Conservation (phyloP, 2,113 vertebrate genomes). For the Barbus barbus region DNA sequence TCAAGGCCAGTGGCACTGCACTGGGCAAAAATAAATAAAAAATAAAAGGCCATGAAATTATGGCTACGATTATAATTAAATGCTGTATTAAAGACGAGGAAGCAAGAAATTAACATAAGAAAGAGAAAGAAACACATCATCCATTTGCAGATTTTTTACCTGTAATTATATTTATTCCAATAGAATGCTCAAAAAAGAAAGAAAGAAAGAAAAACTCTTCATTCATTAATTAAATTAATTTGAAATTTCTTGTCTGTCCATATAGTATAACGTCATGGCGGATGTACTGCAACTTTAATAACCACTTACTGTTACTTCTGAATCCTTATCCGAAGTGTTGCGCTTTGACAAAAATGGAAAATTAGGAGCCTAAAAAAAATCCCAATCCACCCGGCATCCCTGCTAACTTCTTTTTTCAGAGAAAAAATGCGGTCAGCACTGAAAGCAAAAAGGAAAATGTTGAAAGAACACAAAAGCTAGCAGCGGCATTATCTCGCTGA, state of each 20-base stretch:
- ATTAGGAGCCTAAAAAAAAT: constrained; percentile 37
- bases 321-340: background rate
- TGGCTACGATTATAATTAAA: constrained; percentile 58
- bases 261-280: background rate
- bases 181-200: background rate
- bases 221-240: background rate
- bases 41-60: constrained; percentile 43
- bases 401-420: background rate
- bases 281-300: background rate
- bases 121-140: too few species aligned
- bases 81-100: constrained; percentile 32
- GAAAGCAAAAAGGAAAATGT: constrained; percentile 65
- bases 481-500: constrained; percentile 35
- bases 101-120: too few species aligned
- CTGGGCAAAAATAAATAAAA: constrained; percentile 53
- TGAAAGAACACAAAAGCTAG: constrained; percentile 66
- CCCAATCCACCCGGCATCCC: background rate
- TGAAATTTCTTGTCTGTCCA: background rate
- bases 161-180: constrained; percentile 38
- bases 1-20: constrained; percentile 70
- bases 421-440: constrained; percentile 5
- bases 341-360: constrained; percentile 64
- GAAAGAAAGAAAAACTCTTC: background rate
- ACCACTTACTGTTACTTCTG: background rate
- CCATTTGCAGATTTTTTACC: too few species aligned